Base-by-base conservation (phyloP, 2,888 invertebrate genomes). In the Amphiduros pacificus region DNA sequence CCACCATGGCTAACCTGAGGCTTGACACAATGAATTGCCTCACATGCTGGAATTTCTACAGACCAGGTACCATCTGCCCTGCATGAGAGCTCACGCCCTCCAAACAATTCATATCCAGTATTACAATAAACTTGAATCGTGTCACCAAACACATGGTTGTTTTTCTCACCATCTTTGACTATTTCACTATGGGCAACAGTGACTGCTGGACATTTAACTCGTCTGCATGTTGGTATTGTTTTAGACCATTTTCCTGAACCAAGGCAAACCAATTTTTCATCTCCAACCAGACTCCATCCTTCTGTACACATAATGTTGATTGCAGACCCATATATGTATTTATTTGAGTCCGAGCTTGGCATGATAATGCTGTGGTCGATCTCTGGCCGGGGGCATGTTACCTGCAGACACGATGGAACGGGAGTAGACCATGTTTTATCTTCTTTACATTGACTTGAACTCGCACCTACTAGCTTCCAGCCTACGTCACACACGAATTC, bases 371-470 rank as follows among this genome's bases (percentile, higher is more conserved):
- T 5, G 44, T 44, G 17, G 5, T 28, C 26, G 6, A 61, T 26
- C 20, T 60, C 55, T 6, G 70, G 71, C 36, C 40, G 44, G 17
- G 60, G 57, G 41, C 77, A 77, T 6, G 41, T 48, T 22, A 70
- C 65, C 51, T 67, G 68, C 20, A 64, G 64, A 68, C 82, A 81
- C 14, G 56, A 60, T 4, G 81, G 77, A 26, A 71, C 64, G 2
- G 65, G 60, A n/a, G 29, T 11, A 6, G 57, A 48, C 64, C 64
- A 64, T 14, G 53, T 58, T 17, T 40, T 50, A 44, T 61, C 41
- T n/a, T 3, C 24, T 6, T 6, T 22, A 41, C 64, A 64, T n/a
- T n/a, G 24, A n/a, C 49, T 24, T 44, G 29, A 49, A 3, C 20
- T 22, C n/a, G 22, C 24, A 17, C 57, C 64, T 2, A 27, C 26